Evolutionary conservation across 2,797 vertebrate genomes (phyloP), one percentile per base, ranked within the genome.

Genomic region (Staurois parvus): DNA sequence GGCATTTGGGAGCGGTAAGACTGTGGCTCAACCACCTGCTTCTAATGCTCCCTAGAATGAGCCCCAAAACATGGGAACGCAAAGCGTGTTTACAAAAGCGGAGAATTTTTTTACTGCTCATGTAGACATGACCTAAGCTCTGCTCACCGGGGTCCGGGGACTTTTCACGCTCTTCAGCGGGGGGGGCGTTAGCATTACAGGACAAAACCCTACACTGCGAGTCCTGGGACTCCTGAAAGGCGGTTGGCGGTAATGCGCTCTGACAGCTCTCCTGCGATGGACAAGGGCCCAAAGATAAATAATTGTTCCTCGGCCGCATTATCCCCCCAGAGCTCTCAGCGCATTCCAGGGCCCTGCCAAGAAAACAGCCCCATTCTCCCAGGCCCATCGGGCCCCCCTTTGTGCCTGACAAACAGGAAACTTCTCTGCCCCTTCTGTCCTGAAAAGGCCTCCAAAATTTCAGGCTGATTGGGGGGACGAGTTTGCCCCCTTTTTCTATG

Each of bases 401-500:
- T 84, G 45, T 72, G 64, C 75, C 26, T 73, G 76, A 67, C 69
- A 80, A 67, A 52, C 76, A 69, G 77, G 77, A 68, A 37, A 80
- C 34, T 66, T 76, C 70, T 34, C 67, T 37, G 62, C 59, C 48
- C 84, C 59, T n/a, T 70, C 10, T 86, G 79, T 81, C 84, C 84
- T 85, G 84, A 81, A 69, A 81, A 68, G 72, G 78, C 84, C 84
- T 81, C n/a, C 28, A 40, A 76, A 75, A 66, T 67, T 45, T n/a
- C 77, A 74, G 26, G 29, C 28, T 68, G 84, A 85, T 79, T 75
- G 70, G 34, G 52, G 52, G 34, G 6, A 28, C 70, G 19, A 34
- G 24, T 29, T 32, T 28, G 24, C 30, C 74, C 42, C 30, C 74
- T 12, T 37, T 45, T 52, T 68, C 52, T 52, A 15, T 52, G n/a